Conservation (phyloP, 2,888 invertebrate genomes). For the Eupithecia insigniata region DNA sequence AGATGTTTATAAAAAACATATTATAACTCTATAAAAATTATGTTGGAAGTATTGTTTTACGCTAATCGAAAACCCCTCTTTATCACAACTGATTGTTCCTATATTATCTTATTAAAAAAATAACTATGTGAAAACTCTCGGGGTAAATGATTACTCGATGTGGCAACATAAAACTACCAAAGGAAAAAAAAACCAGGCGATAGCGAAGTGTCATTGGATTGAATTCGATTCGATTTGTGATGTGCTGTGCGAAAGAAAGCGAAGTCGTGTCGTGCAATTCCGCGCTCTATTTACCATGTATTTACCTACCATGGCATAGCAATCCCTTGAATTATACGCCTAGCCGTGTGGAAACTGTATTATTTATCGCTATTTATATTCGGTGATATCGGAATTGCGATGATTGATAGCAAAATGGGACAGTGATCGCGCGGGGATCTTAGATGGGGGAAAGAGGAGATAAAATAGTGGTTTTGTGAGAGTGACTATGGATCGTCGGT, state of each 20-base stretch:
- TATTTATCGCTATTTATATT: constrained; percentile 24
- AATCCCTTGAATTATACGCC: constrained; percentile 51
- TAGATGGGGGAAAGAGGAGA: constrained; percentile 76
- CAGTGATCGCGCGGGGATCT: constrained; percentile 55
- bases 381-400: constrained; percentile 45
- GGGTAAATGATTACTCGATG: not conserved
- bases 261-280: constrained; percentile 57
- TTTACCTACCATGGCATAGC: constrained; percentile 67
- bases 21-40: no score
- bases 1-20: no score
- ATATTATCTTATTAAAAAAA: no score
- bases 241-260: constrained; percentile 42
- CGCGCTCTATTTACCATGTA: constrained; percentile 55
- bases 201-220: constrained; percentile 11
- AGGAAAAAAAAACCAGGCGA: constrained; percentile 2
- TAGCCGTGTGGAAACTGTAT: constrained; percentile 31
- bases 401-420: constrained; percentile 53
- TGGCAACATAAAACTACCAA: not conserved
- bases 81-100: no score
- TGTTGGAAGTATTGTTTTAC: no score
- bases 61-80: no score
- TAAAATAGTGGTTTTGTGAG: constrained; percentile 72
- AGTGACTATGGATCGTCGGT: constrained; percentile 83
- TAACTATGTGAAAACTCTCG: not conserved
- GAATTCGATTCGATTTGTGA: constrained; percentile 58